Evolutionary conservation across 1,140 invertebrate genomes (phyloP).

Genomic region (Achroia grisella): DNA sequence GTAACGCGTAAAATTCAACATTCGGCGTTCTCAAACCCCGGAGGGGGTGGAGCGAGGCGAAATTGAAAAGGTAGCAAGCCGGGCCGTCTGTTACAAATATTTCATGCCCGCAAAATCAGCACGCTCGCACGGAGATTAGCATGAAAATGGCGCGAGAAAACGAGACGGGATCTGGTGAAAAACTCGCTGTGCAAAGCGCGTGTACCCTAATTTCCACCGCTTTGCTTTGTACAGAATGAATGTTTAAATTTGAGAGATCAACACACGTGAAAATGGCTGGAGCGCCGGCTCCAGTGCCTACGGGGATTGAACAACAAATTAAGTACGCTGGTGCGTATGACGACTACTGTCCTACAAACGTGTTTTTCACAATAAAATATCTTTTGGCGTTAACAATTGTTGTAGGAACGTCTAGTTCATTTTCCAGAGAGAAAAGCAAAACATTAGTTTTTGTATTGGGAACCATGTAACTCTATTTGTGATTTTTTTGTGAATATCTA

Average conservation of each 20-base stretch:
- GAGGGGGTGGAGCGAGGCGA: constrained; percentile 18
- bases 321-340: constrained; percentile 1
- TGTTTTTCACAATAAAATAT: too few relatives aligned
- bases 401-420: too few relatives aligned
- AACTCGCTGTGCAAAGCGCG: constrained; percentile 11
- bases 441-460: too few relatives aligned
- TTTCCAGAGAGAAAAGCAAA: too few relatives aligned
- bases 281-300: neutral
- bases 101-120: constrained; percentile 47
- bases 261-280: constrained; percentile 11
- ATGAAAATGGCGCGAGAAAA: constrained; percentile 42
- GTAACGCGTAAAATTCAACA: constrained; percentile 33
- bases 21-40: constrained; percentile 24
- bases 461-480: too few relatives aligned
- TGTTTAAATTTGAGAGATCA: constrained; percentile 25
- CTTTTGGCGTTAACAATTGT: too few relatives aligned
- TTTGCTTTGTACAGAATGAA: constrained; percentile 15
- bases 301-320: constrained; percentile 6
- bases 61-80: constrained; percentile 45
- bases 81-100: constrained; percentile 42
- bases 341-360: too few relatives aligned
- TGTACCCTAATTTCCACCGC: constrained; percentile 16
- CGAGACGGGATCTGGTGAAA: constrained; percentile 15
- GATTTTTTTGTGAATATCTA: too few relatives aligned
- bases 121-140: constrained; percentile 37